Percentiles rank a stretch among this genome's conserved stretches.
These are phyloP conservation scores for Kryphioiulus occultus DNA, from an alignment of 2,888 invertebrate species.

Conservation along the genomic window DNA sequence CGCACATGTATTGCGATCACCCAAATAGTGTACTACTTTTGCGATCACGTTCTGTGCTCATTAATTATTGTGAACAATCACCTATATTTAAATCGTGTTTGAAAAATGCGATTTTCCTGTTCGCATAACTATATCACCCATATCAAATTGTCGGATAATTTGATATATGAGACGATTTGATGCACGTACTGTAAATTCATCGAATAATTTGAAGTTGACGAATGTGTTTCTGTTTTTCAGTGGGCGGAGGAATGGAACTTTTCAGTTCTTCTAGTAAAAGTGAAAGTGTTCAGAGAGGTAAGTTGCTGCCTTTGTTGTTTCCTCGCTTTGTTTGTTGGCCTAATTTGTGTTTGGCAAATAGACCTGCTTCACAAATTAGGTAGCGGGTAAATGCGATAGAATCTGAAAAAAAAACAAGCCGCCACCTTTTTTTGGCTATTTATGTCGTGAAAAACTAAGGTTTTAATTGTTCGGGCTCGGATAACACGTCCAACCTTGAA, in stretches of 20 bases:
- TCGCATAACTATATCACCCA: neutral
- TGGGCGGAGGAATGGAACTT: slow-evolving; percentile 36
- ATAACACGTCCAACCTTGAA: neutral
- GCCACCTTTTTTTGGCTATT: neutral
- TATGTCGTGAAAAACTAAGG: neutral
- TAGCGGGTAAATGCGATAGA: neutral
- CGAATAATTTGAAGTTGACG: neutral
- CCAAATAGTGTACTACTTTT: neutral
- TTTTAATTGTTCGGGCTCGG: neutral
- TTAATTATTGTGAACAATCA: neutral
- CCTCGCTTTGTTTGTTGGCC: neutral
- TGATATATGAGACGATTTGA: neutral
- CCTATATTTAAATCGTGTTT: neutral
- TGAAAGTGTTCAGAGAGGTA: slow-evolving; percentile 14
- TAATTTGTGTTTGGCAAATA: slow-evolving; percentile 5
- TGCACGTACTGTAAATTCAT: neutral
- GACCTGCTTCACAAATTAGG: neutral
- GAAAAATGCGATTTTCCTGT: neutral
- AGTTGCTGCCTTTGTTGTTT: neutral
- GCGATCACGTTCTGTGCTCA: neutral
- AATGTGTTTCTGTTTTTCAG: neutral
- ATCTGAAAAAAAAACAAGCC: neutral
- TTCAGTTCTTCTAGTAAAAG: slow-evolving; percentile 36
- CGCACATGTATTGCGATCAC: neutral
- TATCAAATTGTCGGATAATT: neutral